Conservation (phyloP, 2,113 vertebrate genomes). For the Anguilla rostrata region DNA sequence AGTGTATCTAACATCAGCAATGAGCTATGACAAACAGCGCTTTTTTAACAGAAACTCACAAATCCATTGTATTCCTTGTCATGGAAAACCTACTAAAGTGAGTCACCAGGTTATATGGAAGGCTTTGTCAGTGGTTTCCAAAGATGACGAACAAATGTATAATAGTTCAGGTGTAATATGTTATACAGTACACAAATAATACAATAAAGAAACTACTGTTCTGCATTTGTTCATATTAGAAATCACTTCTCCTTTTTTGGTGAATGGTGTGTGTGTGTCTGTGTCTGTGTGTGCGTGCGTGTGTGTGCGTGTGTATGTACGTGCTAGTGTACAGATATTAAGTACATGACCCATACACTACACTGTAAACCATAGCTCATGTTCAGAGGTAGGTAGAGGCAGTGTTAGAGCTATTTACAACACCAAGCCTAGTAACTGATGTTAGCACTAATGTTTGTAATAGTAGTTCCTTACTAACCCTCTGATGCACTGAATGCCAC, state of each 20-base stretch:
- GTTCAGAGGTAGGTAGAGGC: conserved; percentile 27
- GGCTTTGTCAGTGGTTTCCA: conserved; percentile 12
- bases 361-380: conserved; percentile 2
- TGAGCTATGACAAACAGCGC: not conserved
- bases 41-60: not conserved
- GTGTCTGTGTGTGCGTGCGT: not conserved
- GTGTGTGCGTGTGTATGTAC: not conserved
- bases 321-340: not conserved
- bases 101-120: conserved; percentile 3
- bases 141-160: not conserved
- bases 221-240: not conserved
- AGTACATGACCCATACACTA: not conserved
- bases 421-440: not conserved
- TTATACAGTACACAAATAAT: not conserved
- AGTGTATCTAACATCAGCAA: not conserved
- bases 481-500: not conserved
- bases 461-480: not conserved
- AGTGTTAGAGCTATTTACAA: conserved; percentile 14
- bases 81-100: conserved; percentile 1
- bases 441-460: not conserved
- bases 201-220: not conserved
- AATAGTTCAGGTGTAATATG: not conserved
- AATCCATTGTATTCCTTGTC: not conserved
- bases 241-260: not conserved
- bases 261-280: not conserved